Percentiles rank a stretch among this genome's conserved stretches.
These are phyloP conservation scores for Lycocerus yunnanus DNA, from an alignment of 2,888 invertebrate species.

Conservation along the genomic window DNA sequence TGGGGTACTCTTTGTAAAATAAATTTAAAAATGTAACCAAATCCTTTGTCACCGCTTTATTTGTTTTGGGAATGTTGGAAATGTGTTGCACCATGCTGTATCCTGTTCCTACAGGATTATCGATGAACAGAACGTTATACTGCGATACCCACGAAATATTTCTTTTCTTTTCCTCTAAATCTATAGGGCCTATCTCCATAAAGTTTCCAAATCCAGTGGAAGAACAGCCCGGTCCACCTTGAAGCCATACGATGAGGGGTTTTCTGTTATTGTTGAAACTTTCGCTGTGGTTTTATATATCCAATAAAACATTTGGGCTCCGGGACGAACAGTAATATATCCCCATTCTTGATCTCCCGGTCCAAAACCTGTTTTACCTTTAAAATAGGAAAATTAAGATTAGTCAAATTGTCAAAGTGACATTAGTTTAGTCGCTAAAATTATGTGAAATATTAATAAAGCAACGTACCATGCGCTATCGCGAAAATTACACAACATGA, in stretches of 20 bases:
- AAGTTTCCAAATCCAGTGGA: constrained; percentile 77
- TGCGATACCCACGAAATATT: constrained; percentile 78
- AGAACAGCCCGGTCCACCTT: constrained; percentile 80
- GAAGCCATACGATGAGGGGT: constrained; percentile 85
- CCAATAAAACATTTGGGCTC: constrained; percentile 89
- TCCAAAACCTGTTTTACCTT: constrained; percentile 57
- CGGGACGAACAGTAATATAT: constrained; percentile 71
- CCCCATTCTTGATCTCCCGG: constrained; percentile 73
- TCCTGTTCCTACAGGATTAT: constrained; percentile 87
- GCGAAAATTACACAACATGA: neutral
- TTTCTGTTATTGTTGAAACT: constrained; percentile 63
- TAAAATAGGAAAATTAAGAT: neutral
- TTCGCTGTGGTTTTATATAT: constrained; percentile 71
- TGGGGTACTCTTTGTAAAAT: constrained; percentile 58
- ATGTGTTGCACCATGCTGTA: constrained; percentile 74
- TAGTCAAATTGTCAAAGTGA: neutral
- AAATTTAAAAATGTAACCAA: constrained; percentile 58
- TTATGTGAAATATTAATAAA: neutral
- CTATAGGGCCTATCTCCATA: constrained; percentile 75
- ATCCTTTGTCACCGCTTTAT: constrained; percentile 64
- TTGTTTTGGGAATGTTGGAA: constrained; percentile 59
- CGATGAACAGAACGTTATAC: constrained; percentile 82
- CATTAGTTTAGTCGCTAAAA: neutral
- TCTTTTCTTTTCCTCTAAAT: constrained; percentile 68
- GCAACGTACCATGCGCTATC: neutral